These are phyloP conservation scores for Arvicanthis niloticus DNA, from an alignment of 2,113 vertebrate genomes.

Conservation along the genomic window DNA sequence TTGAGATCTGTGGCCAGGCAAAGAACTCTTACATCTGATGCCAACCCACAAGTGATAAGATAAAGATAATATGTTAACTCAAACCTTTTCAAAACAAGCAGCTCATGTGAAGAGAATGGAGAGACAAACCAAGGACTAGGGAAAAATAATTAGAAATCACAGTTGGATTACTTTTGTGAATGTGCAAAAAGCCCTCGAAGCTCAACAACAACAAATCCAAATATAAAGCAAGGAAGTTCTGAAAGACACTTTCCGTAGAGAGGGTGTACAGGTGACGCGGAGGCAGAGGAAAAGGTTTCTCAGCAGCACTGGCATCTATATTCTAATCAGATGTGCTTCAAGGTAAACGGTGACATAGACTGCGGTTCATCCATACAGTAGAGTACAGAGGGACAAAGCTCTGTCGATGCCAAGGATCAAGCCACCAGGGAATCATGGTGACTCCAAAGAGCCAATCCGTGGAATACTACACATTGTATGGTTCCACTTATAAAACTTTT, in stretches of 20 bases:
- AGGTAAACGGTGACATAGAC: background rate
- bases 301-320: background rate
- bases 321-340: slow-evolving; percentile 1
- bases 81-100: slow-evolving; percentile 26
- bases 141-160: background rate
- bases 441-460: background rate
- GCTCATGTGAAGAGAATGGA: background rate
- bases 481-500: background rate
- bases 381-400: background rate
- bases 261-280: background rate
- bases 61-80: background rate
- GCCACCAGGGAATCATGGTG: background rate
- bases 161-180: background rate
- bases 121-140: background rate
- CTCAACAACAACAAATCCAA: background rate
- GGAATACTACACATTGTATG: background rate
- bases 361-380: background rate
- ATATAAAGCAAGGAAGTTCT: background rate
- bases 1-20: background rate
- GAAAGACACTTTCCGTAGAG: background rate
- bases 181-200: slow-evolving; percentile 17
- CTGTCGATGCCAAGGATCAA: background rate
- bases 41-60: background rate
- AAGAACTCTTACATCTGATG: slow-evolving; percentile 23
- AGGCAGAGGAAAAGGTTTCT: background rate